Conservation (phyloP, 2,113 vertebrate species). For the Larimichthys polyactis region DNA sequence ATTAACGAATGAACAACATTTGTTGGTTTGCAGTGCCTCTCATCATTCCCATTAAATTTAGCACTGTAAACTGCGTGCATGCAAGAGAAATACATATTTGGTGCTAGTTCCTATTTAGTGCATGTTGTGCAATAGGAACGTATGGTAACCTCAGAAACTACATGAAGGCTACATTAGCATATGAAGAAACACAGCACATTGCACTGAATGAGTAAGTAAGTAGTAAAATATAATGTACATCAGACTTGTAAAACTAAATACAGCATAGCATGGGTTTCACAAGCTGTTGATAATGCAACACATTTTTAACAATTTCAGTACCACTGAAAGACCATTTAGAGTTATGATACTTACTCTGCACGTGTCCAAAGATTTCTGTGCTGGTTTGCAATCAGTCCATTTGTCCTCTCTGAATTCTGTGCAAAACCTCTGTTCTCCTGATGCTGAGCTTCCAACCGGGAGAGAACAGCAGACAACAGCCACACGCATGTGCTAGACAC, state of each 20-base stretch:
- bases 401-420: constrained; percentile 20
- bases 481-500: constrained; percentile 44
- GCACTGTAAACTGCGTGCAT: neutral
- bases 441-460: constrained; percentile 58
- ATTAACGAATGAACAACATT: no score
- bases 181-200: neutral
- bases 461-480: constrained; percentile 40
- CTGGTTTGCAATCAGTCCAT: constrained; percentile 34
- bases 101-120: neutral
- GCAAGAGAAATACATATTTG: neutral
- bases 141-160: neutral
- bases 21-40: no score
- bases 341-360: constrained; percentile 57
- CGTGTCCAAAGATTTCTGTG: constrained; percentile 17
- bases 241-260: neutral
- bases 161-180: constrained; percentile 20
- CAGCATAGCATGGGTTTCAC: neutral
- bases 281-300: neutral
- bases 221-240: neutral
- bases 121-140: neutral
- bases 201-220: neutral
- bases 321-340: neutral
- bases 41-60: no score
- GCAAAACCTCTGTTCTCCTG: constrained; percentile 30
- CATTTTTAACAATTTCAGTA: neutral